Evolutionary conservation across 2,888 invertebrate genomes (phyloP), one percentile per base, ranked within the genome.

Genomic region (Lasioglossum leucozonium): DNA sequence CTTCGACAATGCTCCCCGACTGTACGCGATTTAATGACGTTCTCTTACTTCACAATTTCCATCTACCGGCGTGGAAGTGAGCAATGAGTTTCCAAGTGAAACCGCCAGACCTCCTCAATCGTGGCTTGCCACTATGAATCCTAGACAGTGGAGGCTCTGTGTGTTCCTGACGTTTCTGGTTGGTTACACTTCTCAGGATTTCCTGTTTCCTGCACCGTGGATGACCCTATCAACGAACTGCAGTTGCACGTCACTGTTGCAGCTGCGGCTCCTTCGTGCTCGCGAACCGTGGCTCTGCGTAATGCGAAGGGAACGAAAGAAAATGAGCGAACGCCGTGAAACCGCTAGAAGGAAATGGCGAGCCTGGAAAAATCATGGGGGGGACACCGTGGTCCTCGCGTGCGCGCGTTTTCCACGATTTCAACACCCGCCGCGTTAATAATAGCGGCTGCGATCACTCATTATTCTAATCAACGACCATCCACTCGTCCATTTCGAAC

Each of bases 181-280:
- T 91, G 92, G 93, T 92, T 92, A 92, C 87, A 91, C 91, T 87
- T 87, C 90, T 92, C 92, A 93, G 93, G 93, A 93, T 93, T 93
- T 93, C 93, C 93, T 92, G 93, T 93, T 93, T 93, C 93, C 93
- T 93, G 92, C 90, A 90, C 79, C 90, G 89, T 86, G 89, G 84
- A 89, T 88, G 91, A 89, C 86, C 89, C 87, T 81, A 78, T 72
- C 79, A 75, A 67, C 73, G 84, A 40, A 79, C 75, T 76, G 82
- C 82, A 77, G 85, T 82, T 78, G 81, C 85, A 83, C 71, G 77
- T 77, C 42, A 67, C 72, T 62, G 69, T 80, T 78, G 80, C 76
- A 86, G 79, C 79, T 81, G 77, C 85, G 77, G 47, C 82, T 42
- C 51, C 73, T 78, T 44, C 74, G 72, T 79, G 86, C 86, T 87